These are phyloP conservation scores for Lutraria rhynchaena DNA, from an alignment of 1,140 invertebrate species.

Conservation along the genomic window DNA sequence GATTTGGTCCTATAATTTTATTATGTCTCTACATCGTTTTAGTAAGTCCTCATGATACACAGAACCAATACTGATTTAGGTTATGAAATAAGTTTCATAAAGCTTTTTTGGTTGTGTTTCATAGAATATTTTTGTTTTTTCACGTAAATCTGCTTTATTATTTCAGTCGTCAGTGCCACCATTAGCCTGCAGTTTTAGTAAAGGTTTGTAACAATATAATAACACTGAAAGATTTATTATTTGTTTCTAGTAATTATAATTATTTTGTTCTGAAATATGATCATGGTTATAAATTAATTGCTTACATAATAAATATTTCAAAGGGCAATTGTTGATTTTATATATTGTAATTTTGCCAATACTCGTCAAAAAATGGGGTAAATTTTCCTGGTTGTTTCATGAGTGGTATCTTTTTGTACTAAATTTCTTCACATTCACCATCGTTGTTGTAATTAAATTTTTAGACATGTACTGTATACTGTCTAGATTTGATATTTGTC, in stretches of 20 bases:
- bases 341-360: not conserved
- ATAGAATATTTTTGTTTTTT: not conserved
- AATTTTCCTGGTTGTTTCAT: not conserved
- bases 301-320: too few species aligned
- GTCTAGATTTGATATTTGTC: not conserved
- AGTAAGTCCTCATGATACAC: not conserved
- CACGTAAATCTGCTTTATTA: slow-evolving; percentile 26
- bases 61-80: not conserved
- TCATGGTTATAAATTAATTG: too few species aligned
- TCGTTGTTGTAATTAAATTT: not conserved
- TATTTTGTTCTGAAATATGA: too few species aligned
- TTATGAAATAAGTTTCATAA: not conserved
- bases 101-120: too few species aligned
- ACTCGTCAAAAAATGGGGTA: not conserved
- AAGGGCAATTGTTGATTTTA: too few species aligned
- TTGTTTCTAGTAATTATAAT: too few species aligned
- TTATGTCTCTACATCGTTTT: not conserved
- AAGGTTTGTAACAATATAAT: slow-evolving; percentile 75
- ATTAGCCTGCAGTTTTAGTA: slow-evolving; percentile 74
- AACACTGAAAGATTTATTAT: too few species aligned
- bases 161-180: slow-evolving; percentile 74
- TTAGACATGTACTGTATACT: not conserved
- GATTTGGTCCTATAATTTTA: not conserved
- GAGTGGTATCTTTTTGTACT: not conserved
- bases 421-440: not conserved